phyloP scores from a whole-genome alignment of 37 sponge, comb jelly and placozoan species.

The Amphimedon queenslandica region DNA sequence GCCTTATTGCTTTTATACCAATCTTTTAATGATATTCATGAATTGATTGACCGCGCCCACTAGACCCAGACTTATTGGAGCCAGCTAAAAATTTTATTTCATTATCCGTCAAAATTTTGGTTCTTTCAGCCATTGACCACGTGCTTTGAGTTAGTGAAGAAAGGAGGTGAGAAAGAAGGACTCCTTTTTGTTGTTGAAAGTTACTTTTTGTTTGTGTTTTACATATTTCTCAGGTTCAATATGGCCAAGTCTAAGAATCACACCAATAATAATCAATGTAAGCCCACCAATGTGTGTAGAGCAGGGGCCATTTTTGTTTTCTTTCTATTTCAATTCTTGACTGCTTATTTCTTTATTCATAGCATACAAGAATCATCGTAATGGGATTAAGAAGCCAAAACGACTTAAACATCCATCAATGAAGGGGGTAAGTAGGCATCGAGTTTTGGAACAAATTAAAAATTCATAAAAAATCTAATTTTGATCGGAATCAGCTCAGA shows the following conservation, averaged over 20 bases:
- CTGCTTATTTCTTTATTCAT: not conserved
- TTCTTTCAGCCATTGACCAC: not conserved
- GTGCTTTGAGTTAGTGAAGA: not conserved
- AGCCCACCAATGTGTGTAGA: conserved; percentile 5
- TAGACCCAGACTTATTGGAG: too few relatives aligned
- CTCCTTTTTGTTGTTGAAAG: too few relatives aligned
- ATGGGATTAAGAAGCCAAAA: conserved; percentile 93
- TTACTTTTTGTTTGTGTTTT: too few relatives aligned
- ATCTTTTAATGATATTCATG: not conserved
- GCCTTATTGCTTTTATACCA: not conserved
- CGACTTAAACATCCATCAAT: conserved; percentile 67
- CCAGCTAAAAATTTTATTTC: not conserved
- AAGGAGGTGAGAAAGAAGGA: not conserved
- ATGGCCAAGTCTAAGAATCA: conserved; percentile 99
- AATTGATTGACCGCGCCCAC: too few relatives aligned
- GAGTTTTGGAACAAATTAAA: not conserved
- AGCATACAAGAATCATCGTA: conserved; percentile 83
- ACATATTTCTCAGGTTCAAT: too few relatives aligned
- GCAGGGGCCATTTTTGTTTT: not conserved
- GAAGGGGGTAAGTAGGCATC: conserved; percentile 76
- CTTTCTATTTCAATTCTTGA: not conserved
- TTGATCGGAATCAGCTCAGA: too few relatives aligned
- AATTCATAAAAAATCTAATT: too few relatives aligned
- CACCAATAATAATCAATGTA: conserved; percentile 91
- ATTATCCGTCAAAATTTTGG: not conserved